Conservation (phyloP, 1,140 invertebrate species). For the Heliconius melpomene region DNA sequence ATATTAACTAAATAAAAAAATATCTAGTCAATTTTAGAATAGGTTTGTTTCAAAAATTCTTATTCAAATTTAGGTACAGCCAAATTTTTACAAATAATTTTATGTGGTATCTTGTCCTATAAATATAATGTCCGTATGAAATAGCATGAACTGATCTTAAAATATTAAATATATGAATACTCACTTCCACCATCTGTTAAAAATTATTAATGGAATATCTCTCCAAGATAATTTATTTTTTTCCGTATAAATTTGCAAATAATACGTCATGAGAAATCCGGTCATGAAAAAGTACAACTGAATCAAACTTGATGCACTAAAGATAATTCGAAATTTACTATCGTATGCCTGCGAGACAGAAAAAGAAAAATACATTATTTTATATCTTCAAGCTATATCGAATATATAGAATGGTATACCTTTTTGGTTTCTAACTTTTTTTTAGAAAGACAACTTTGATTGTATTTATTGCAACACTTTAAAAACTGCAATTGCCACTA, state of each 20-base stretch:
- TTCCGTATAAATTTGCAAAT: slow-evolving; percentile 32
- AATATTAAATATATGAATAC: slow-evolving; percentile 27
- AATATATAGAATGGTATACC: no score
- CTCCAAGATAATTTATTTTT: slow-evolving; percentile 32
- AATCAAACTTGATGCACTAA: slow-evolving; percentile 55
- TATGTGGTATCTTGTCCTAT: no score
- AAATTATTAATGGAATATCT: slow-evolving; percentile 32
- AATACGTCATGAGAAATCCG: slow-evolving; percentile 66
- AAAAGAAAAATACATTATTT: not conserved
- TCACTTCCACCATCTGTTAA: slow-evolving; percentile 46
- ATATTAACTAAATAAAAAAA: no score
- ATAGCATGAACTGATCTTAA: not conserved
- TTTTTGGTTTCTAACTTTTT: no score
- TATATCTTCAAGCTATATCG: not conserved
- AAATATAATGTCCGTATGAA: not conserved
- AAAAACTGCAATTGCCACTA: no score
- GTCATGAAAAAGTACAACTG: slow-evolving; percentile 76
- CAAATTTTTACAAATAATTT: no score
- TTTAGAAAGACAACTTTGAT: no score
- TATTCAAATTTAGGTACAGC: no score
- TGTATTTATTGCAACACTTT: no score
- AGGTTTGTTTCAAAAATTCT: no score
- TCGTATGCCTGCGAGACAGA: not conserved
- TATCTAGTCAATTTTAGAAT: no score
- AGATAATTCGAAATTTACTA: slow-evolving; percentile 7